Conservation (phyloP, 2,888 invertebrate genomes). For the Coleophora flavipennella region DNA sequence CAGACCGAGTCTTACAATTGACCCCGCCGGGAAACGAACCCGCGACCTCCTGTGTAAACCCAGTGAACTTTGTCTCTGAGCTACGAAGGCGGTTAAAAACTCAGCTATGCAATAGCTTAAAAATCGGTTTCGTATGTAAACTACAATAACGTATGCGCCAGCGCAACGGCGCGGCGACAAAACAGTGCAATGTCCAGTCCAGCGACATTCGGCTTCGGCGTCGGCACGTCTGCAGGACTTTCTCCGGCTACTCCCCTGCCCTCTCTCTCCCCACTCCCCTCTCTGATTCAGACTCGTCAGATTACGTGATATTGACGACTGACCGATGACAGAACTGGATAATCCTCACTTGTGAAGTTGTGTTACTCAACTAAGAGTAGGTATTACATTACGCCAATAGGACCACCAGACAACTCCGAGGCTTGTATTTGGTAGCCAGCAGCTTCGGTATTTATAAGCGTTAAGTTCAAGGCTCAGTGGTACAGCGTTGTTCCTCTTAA, state of each 20-base stretch:
- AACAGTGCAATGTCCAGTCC: not conserved
- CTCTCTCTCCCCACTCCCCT: not conserved
- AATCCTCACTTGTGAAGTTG: not conserved
- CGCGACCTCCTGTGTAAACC: no score
- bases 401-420: not conserved
- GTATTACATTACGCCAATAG: not conserved
- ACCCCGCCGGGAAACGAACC: no score
- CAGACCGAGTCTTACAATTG: no score
- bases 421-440: not conserved
- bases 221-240: slow-evolving; percentile 3
- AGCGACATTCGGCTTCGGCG: slow-evolving; percentile 1
- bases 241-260: not conserved
- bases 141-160: not conserved
- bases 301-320: slow-evolving; percentile 1
- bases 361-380: no score
- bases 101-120: not conserved
- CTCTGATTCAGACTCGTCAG: not conserved
- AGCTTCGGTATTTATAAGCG: no score
- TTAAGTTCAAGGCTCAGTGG: no score
- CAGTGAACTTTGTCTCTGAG: no score
- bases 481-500: no score
- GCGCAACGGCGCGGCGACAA: not conserved
- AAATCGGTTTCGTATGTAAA: not conserved
- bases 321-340: not conserved
- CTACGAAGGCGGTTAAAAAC: no score